A percentile compares a stretch with the other conserved stretches of the same genome.
Conservation (phyloP, 2,113 vertebrate species). For the Myotis yumanensis region DNA sequence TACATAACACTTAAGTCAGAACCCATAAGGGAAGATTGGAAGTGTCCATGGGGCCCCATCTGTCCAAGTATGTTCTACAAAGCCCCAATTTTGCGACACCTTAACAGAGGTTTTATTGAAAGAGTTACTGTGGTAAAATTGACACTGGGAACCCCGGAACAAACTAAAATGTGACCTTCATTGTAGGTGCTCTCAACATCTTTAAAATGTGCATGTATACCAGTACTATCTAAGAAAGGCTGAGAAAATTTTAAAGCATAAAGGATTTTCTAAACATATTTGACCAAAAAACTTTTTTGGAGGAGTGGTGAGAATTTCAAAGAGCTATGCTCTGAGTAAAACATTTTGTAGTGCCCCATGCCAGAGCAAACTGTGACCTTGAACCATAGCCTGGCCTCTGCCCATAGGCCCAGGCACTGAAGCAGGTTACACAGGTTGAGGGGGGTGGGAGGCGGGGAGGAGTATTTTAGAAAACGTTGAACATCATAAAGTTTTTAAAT, state of each 20-base stretch:
- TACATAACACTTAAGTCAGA: neutral
- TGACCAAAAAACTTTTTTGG: neutral
- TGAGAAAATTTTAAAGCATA: neutral
- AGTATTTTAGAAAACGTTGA: neutral
- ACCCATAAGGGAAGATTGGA: neutral
- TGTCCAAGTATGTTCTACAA: neutral
- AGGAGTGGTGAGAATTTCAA: neutral
- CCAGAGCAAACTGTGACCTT: too few species aligned
- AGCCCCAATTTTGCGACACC: neutral
- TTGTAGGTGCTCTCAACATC: neutral
- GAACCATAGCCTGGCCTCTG: too few species aligned
- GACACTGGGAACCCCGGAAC: neutral
- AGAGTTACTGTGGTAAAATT: neutral
- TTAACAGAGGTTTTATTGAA: neutral
- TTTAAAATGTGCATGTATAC: neutral
- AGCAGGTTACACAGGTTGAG: too few species aligned
- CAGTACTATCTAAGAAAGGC: neutral
- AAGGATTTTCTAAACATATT: conserved; percentile 33
- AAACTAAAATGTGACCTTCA: conserved; percentile 38
- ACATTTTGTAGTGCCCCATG: neutral
- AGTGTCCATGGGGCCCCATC: neutral
- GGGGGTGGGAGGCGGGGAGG: too few species aligned
- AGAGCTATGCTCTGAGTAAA: neutral
- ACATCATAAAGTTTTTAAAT: neutral
- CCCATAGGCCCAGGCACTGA: too few species aligned